Evolutionary conservation across 2,113 vertebrate species (phyloP).

Genomic region (Eudyptes chrysolophus): DNA sequence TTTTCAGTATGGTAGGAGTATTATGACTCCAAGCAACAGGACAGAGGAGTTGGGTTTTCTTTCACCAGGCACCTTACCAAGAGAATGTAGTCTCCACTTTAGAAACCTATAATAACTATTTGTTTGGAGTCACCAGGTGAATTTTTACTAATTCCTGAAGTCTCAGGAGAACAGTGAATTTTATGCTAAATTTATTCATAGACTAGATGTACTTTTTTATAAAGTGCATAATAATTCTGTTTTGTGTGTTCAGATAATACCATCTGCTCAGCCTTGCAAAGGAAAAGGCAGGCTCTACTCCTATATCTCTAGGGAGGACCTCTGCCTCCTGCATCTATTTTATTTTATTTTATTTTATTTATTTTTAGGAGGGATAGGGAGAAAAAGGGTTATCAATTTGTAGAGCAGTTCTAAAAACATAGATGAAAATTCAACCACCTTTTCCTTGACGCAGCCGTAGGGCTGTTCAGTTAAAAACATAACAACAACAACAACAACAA

Average conservation of each 20-base stretch:
- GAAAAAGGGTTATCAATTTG: neutral
- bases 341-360: neutral
- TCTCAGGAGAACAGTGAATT: neutral
- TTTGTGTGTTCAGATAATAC: neutral
- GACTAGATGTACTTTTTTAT: neutral
- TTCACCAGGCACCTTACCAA: neutral
- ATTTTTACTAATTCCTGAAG: constrained; percentile 26
- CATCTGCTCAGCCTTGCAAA: neutral
- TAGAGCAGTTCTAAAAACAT: neutral
- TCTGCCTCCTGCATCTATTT: neutral
- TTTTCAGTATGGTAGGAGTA: neutral
- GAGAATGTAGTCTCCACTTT: neutral
- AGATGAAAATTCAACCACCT: neutral
- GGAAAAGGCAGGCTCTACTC: neutral
- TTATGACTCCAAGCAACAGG: neutral
- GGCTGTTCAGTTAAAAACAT: neutral
- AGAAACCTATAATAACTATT: neutral
- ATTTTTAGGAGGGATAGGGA: neutral
- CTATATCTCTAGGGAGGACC: neutral
- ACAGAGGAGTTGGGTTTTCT: neutral
- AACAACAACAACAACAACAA: neutral
- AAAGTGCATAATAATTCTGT: constrained; percentile 10
- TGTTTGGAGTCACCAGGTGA: constrained; percentile 11
- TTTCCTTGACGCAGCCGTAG: neutral
- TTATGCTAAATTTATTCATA: constrained; percentile 58